Evolutionary conservation across 2,888 invertebrate species (phyloP).

Genomic region (Clitarchus hookeri): DNA sequence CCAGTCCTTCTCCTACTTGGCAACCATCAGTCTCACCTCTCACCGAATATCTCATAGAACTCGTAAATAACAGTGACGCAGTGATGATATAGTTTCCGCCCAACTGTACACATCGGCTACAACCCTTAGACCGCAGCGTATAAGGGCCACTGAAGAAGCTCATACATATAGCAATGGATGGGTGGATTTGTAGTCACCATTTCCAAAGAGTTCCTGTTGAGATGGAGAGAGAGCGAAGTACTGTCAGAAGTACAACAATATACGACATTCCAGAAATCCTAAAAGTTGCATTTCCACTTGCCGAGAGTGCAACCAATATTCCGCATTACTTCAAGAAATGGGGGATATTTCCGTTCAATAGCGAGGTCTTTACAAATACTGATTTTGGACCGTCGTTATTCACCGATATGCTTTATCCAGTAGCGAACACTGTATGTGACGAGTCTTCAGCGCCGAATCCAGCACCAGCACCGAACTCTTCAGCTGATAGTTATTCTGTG

Average conservation of each 20-base stretch:
- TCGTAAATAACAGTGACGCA: too few species aligned
- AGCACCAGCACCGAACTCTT: too few species aligned
- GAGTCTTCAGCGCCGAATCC: not conserved
- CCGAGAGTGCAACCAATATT: not conserved
- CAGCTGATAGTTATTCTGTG: too few species aligned
- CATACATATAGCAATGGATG: constrained; percentile 12
- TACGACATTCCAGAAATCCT: not conserved
- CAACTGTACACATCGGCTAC: too few species aligned
- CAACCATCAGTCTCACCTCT: too few species aligned
- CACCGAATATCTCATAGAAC: too few species aligned
- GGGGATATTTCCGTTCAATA: not conserved
- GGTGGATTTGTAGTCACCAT: not conserved
- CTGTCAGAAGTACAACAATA: not conserved
- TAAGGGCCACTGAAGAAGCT: not conserved
- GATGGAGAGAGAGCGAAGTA: not conserved
- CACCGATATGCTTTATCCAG: not conserved
- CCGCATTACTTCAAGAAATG: not conserved
- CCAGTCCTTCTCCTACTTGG: too few species aligned
- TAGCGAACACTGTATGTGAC: too few species aligned
- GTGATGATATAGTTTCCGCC: too few species aligned
- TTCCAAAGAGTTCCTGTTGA: not conserved
- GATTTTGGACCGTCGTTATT: not conserved
- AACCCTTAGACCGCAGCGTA: too few species aligned
- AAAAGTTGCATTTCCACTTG: constrained; percentile 17
- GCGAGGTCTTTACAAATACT: not conserved